Evolutionary conservation across 2,113 vertebrate genomes (phyloP).

Genomic region (Diadophis punctatus): DNA sequence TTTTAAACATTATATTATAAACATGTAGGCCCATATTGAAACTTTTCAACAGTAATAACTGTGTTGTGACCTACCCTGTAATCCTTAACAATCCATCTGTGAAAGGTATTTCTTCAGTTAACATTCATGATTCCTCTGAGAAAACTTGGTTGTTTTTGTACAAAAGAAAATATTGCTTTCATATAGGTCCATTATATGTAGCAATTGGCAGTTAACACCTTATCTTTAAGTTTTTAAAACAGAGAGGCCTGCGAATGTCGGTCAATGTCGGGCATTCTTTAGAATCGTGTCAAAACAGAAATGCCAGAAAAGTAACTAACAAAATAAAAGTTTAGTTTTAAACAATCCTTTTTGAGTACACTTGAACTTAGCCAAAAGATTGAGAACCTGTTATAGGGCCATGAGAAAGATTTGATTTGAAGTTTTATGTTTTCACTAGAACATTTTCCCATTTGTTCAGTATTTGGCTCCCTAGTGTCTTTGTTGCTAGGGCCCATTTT

Average conservation of each 20-base stretch:
- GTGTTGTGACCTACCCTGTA: background rate
- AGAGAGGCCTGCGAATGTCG: background rate
- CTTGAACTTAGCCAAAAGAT: background rate
- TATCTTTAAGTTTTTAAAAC: background rate
- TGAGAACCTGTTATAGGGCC: background rate
- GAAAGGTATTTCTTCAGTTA: background rate
- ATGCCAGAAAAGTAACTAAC: background rate
- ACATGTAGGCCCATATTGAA: background rate
- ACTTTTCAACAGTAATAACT: background rate
- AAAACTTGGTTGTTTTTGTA: background rate
- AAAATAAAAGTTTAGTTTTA: background rate
- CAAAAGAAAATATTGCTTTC: background rate
- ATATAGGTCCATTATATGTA: background rate
- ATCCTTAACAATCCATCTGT: background rate
- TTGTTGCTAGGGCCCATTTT: background rate
- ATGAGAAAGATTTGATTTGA: background rate
- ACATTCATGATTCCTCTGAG: background rate
- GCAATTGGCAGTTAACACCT: background rate
- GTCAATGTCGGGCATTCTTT: background rate
- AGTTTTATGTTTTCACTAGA: background rate
- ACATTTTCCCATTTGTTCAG: background rate
- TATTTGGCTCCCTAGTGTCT: background rate
- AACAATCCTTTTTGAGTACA: background rate
- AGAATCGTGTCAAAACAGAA: background rate
- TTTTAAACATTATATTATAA: background rate